These are phyloP conservation scores for Asarcornis scutulata DNA, from an alignment of 2,113 vertebrate species.

Conservation along the genomic window DNA sequence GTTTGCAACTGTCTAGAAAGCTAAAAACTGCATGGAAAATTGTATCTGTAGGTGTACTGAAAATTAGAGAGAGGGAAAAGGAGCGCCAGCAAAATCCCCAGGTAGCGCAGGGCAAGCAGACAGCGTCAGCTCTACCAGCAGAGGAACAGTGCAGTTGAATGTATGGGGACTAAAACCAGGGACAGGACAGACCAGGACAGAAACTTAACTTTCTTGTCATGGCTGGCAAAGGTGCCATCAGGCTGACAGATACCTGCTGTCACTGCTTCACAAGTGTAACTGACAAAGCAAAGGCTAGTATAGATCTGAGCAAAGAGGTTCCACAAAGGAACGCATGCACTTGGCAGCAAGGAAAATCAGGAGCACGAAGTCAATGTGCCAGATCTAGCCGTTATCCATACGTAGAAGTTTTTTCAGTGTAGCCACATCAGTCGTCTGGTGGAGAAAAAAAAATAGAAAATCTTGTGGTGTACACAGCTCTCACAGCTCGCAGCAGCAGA, in stretches of 20 bases:
- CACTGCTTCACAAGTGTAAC: not conserved
- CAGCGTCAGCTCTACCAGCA: not conserved
- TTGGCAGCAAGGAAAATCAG: no score
- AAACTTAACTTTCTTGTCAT: not conserved
- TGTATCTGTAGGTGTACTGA: not conserved
- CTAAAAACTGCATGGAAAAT: not conserved
- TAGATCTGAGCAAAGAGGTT: not conserved
- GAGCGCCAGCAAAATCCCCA: not conserved
- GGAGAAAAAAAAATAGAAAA: no score
- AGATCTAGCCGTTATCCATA: not conserved
- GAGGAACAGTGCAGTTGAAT: not conserved
- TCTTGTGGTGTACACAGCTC: not conserved
- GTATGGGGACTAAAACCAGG: not conserved
- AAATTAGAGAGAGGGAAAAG: not conserved
- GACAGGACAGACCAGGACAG: not conserved
- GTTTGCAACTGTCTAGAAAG: not conserved
- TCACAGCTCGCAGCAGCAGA: not conserved
- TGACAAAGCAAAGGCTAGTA: not conserved
- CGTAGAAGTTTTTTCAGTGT: rapidly evolving
- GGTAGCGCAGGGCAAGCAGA: not conserved
- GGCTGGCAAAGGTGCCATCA: not conserved
- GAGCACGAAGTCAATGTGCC: not conserved
- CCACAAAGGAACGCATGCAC: not conserved
- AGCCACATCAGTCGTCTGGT: not conserved
- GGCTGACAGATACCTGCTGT: not conserved